Base-by-base conservation (phyloP, 2,888 invertebrate genomes). In the Orgyia antiqua region DNA sequence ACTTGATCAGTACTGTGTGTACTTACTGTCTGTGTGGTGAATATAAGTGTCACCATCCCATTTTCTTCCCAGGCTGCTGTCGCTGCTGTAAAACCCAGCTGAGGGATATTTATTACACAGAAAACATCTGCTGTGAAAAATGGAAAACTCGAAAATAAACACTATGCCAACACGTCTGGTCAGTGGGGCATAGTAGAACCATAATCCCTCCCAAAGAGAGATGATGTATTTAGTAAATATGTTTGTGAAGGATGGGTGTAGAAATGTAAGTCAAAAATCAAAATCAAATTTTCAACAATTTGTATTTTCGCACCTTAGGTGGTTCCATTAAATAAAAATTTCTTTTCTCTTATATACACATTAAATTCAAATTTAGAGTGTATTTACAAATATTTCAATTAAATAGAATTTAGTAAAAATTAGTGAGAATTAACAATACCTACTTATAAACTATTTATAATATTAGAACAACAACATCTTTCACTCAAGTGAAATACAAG, bases 371-470 rank as follows among this genome's bases (percentile, higher is more conserved):
- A 82, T 83, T 78, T 86, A 79, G 71, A 78, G 87, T 87, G 87
- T 87, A 87, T 87, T 87, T 87, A 87, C 87, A 87, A 87, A 87
- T 87, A 86, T 84, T 86, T 84, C 82, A 79, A 80, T 86, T 84
- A 78, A 86, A 84, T 84, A 84, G 79, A 82, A 80, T 86, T 86
- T 86, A 86, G 86, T 86, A 86, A 86, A 83, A 79, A 84, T 84
- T 84, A 84, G 84, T 83, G 86, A 80, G 75, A 77, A 83, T 82
- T 86, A 86, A 86, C 86, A 83, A 83, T 83, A 83, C 74, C 70
- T 83, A 83, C 72, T 7, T 19, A 19, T 7, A 10, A 23, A 66
- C 71, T 80, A 82, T 54, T 51, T 69, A 73, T n/a, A 70, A 73
- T 68, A 65, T 72, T 72, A 86, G 75, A 83, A 86, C 83, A 86